A percentile compares a stretch with the other conserved stretches of the same genome.
phyloP scores from a whole-genome alignment of 2,888 invertebrate genomes.

The Drosophila suboccidentalis region DNA sequence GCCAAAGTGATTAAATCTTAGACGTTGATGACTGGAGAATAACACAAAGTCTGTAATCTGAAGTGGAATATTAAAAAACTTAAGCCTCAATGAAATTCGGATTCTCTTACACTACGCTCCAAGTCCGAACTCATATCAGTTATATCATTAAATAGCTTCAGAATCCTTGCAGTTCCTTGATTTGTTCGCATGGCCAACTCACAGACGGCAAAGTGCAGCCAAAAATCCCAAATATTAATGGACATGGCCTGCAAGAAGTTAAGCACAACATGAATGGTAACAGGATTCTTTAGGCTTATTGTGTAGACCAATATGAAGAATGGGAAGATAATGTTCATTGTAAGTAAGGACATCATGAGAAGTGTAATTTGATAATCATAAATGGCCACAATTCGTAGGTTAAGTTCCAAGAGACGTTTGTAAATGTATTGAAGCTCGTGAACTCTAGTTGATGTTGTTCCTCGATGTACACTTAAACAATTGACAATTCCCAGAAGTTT shows the following conservation, averaged over 20 bases:
- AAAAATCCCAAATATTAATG: constrained; percentile 53
- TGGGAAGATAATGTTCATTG: constrained; percentile 43
- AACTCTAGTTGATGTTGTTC: neutral
- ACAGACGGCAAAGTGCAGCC: constrained; percentile 50
- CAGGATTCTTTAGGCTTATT: constrained; percentile 16
- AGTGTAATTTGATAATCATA: constrained; percentile 42
- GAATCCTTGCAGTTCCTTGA: constrained; percentile 26
- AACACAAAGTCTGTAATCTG: too few species aligned
- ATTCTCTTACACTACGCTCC: constrained; percentile 13
- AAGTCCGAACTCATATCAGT: constrained; percentile 1
- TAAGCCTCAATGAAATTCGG: too few species aligned
- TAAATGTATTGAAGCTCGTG: constrained; percentile 24
- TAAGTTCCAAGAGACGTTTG: constrained; percentile 35
- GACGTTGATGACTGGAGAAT: too few species aligned
- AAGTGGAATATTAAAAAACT: too few species aligned
- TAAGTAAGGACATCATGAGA: constrained; percentile 23
- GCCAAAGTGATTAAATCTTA: constrained; percentile 6
- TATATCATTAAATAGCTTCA: constrained; percentile 41
- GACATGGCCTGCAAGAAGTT: constrained; percentile 22
- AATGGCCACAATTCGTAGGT: constrained; percentile 13
- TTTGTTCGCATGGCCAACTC: constrained; percentile 38
- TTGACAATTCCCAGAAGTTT: constrained; percentile 30
- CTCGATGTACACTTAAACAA: neutral
- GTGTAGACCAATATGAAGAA: constrained; percentile 43
- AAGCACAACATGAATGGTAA: neutral